A percentile compares a stretch with the other conserved stretches of the same genome.
phyloP scores from a whole-genome alignment of 2,888 invertebrate genomes.

The Stenichneumon culpator region DNA sequence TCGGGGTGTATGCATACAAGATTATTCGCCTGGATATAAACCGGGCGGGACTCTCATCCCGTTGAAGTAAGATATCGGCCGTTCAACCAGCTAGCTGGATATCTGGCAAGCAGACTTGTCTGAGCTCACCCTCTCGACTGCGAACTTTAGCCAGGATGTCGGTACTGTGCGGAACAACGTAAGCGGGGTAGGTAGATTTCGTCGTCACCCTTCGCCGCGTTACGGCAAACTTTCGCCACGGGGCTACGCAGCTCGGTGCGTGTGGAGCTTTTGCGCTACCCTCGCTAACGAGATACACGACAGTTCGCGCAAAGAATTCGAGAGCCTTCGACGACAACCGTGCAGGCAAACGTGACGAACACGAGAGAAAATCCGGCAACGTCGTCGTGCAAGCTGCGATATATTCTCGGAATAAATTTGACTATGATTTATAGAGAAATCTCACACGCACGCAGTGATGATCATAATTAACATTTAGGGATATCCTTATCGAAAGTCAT shows the following conservation, averaged over 20 bases:
- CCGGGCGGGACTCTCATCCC: slow-evolving; percentile 53
- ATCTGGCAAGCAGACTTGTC: slow-evolving; percentile 31
- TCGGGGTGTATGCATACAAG: slow-evolving; percentile 73
- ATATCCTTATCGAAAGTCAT: no score
- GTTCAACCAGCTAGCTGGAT: slow-evolving; percentile 36
- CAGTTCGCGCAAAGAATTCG: slow-evolving; percentile 46
- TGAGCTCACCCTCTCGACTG: slow-evolving; percentile 43
- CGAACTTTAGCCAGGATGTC: slow-evolving; percentile 51
- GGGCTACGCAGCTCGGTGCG: slow-evolving; percentile 18
- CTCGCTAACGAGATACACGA: slow-evolving; percentile 33
- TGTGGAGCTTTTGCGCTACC: slow-evolving; percentile 1
- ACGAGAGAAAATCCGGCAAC: not conserved
- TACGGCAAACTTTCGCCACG: slow-evolving; percentile 20
- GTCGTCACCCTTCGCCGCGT: slow-evolving; percentile 8
- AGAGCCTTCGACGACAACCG: slow-evolving; percentile 9
- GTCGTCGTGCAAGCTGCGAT: not conserved
- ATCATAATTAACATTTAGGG: no score
- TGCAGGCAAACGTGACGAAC: slow-evolving; percentile 22
- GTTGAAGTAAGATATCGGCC: slow-evolving; percentile 55
- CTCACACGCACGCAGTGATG: not conserved
- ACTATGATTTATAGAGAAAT: not conserved
- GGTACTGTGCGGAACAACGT: slow-evolving; percentile 11
- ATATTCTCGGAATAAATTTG: slow-evolving; percentile 27
- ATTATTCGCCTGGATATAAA: slow-evolving; percentile 71
- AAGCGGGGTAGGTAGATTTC: not conserved